Base-by-base conservation (phyloP, 2,888 invertebrate species). In the Torymus aiolomorphi region DNA sequence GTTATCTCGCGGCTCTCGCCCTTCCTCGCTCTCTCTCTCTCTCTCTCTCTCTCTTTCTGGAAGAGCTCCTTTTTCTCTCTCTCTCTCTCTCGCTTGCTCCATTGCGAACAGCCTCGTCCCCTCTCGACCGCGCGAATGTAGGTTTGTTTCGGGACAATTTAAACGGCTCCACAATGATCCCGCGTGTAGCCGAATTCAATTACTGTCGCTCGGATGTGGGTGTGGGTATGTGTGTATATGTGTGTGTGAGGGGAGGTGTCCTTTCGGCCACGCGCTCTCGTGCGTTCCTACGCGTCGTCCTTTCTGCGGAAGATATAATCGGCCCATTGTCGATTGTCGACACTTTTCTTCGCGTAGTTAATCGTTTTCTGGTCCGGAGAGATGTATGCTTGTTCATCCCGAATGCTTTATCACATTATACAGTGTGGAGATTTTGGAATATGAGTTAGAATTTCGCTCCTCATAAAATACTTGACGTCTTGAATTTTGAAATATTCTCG, bases 91-190 rank as follows among this genome's bases (percentile, higher is more conserved):
- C 31, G 18, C 20, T 31, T 14, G 61, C 59, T 42, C 24, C 31
- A 42, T 8, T 8, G 42, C 42, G 8, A 42, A 42, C 42, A 8
- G 42, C 42, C 54, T 51, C 61, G 20, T 14, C 24, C 18, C 51
- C 24, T 31, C 56, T 14, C 13, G 56, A 14, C 83, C 42, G 42
- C 42, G 86, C 85, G 87, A 69, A 63, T 73, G 57, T 66, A 56
- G 71, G 85, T 85, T 86, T 87, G 86, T 87, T 87, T 85, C 85
- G 84, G 86, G 85, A 85, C 86, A 61, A 74, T 88, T 87, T 87
- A 88, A 87, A 87, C 87, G 80, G 85, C 85, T 86, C 85, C 86
- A 86, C 87, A 87, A 87, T 87, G 85, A 86, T 87, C 86, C 86
- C 82, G 16, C 54, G 83, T 82, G 84, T 83, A 84, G 83, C 84